Evolutionary conservation across 2,888 invertebrate species (phyloP).

Genomic region (Psylliodes chrysocephalus): DNA sequence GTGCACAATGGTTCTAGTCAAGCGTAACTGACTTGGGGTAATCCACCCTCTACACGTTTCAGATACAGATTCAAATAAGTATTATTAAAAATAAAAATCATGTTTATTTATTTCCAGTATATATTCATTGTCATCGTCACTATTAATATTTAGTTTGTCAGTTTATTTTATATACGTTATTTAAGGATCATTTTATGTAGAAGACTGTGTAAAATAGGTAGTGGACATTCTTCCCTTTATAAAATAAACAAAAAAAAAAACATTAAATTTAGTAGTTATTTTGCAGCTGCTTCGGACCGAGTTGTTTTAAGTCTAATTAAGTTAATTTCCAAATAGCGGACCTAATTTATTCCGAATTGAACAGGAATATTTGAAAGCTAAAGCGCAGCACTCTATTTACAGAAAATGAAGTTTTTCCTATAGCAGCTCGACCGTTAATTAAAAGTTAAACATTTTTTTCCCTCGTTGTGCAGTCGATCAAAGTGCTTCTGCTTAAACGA

Average conservation of each 20-base stretch:
- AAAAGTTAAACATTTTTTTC: slow-evolving; percentile 32
- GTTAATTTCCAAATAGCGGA: slow-evolving; percentile 12
- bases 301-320: slow-evolving; percentile 19
- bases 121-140: too few relatives aligned
- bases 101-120: too few relatives aligned
- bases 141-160: too few relatives aligned
- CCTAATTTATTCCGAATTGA: slow-evolving; percentile 18
- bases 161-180: too few relatives aligned
- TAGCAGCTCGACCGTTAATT: slow-evolving; percentile 24
- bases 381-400: slow-evolving; percentile 16
- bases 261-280: neutral
- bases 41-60: too few relatives aligned
- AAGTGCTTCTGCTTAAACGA: slow-evolving; percentile 26
- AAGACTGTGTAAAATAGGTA: too few relatives aligned
- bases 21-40: too few relatives aligned
- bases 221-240: neutral
- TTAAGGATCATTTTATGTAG: too few relatives aligned
- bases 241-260: too few relatives aligned
- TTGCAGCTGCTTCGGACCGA: neutral
- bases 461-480: slow-evolving; percentile 22
- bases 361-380: slow-evolving; percentile 11
- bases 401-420: slow-evolving; percentile 22
- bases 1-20: too few relatives aligned
- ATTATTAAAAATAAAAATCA: too few relatives aligned
- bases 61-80: too few relatives aligned